Base-by-base conservation (phyloP, 2,113 vertebrate species). In the Petromus typicus region DNA sequence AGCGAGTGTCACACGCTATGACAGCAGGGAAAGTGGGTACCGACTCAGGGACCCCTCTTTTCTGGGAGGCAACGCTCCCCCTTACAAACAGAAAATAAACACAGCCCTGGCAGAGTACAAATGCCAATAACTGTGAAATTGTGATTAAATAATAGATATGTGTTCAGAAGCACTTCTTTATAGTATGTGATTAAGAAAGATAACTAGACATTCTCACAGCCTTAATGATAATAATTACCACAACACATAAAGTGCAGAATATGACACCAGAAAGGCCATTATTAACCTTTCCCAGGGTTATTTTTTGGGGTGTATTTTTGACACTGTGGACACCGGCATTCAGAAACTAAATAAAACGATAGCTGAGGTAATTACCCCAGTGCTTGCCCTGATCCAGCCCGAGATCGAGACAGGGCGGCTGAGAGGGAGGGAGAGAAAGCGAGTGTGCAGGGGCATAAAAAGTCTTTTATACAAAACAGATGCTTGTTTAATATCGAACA, bases 71-170 rank as follows among this genome's bases (percentile, higher is more conserved):
- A 98, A 98, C 97, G 34, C 97, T 98, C 98, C 98, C 98, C 98
- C 97, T 96, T 97, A 98, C 98, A 99, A 99, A 99, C 98, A 99
- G 99, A 99, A 99, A 99, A 99, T 99, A 99, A 99, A 99, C 98
- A 99, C 99, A 99, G 99, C 97, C 98, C 98, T 98, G 98, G 87
- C 91, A 98, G 98, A 98, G 98, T 98, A 97, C 98, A 98, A 98
- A 98, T 98, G 98, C 98, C 98, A 98, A 99, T 99, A 98, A 99
- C 99, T 99, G 99, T 99, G 99, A 99, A 98, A 98, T 99, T 99
- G 99, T 99, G 99, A 99, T 99, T 99, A 99, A 99, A 99, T 99
- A 99, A 99, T 99, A 99, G 99, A 99, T 99, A 99, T 99, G 99
- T 99, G 99, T 99, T 99, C 98, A 98, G 98, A 98, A 99, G 98